These are phyloP conservation scores for Trachythela sp. DNA, from an alignment of 64 coral and sea anemone genomes.

Conservation along the genomic window DNA sequence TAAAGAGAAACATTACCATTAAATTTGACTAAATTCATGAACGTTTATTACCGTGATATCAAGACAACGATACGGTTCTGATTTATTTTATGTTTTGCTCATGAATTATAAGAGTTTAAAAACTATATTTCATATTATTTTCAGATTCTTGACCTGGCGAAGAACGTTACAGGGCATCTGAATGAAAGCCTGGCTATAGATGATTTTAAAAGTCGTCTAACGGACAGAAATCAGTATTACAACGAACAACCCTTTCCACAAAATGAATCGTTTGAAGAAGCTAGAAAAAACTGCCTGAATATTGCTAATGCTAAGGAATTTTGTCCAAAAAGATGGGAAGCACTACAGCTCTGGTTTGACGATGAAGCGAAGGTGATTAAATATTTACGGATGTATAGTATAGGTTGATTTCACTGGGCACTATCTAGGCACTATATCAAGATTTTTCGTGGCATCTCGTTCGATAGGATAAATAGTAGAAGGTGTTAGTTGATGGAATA, in stretches of 20 bases:
- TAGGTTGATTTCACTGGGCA: too few species aligned
- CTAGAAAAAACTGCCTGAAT: conserved; percentile 38
- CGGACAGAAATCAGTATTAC: conserved; percentile 27
- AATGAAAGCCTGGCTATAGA: conserved; percentile 32
- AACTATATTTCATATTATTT: neutral
- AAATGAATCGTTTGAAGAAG: conserved; percentile 50
- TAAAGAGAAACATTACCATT: too few species aligned
- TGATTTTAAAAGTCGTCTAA: conserved; percentile 41
- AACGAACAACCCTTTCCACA: conserved; percentile 57
- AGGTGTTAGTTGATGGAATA: too few species aligned
- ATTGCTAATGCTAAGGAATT: conserved; percentile 28
- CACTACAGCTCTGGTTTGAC: conserved; percentile 68
- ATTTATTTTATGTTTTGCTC: too few species aligned
- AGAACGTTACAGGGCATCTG: conserved; percentile 40
- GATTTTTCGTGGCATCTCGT: too few species aligned
- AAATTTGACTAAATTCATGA: too few species aligned
- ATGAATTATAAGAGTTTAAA: neutral
- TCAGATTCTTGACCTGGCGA: conserved; percentile 29
- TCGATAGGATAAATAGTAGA: too few species aligned
- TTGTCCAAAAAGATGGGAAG: conserved; percentile 63
- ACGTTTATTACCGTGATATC: too few species aligned
- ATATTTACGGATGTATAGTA: too few species aligned
- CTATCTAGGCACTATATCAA: too few species aligned
- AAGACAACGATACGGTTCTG: too few species aligned
- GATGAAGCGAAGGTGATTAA: conserved; percentile 43